Conservation (phyloP, 1,140 invertebrate species). For the Acromyrmex charruanus region DNA sequence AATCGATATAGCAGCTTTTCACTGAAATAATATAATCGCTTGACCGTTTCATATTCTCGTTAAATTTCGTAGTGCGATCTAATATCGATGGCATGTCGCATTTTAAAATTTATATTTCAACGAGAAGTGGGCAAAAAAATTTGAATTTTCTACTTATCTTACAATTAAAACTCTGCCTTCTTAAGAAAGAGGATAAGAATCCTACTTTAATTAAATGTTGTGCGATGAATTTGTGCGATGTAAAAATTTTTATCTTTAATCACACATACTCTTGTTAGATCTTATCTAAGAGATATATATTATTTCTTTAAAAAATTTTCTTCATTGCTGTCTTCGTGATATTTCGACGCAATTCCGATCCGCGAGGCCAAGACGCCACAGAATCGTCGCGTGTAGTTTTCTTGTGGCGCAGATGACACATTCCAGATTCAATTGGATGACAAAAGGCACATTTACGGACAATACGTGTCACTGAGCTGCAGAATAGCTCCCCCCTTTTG, state of each 20-base stretch:
- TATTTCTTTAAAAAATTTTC: neutral
- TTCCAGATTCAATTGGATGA: conserved; percentile 73
- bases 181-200: neutral
- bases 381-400: conserved; percentile 51
- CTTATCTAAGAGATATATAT: neutral
- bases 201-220: conserved; percentile 9
- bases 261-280: neutral
- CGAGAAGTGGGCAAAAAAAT: neutral
- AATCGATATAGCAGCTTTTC: conserved; percentile 52
- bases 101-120: neutral
- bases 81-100: neutral
- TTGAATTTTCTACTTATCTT: neutral
- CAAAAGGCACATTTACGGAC: conserved; percentile 73
- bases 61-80: conserved; percentile 7
- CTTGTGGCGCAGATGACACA: conserved; percentile 64
- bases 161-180: neutral
- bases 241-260: neutral
- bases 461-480: conserved; percentile 64
- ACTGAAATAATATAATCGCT: conserved; percentile 17
- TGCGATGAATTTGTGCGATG: neutral
- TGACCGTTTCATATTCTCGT: neutral
- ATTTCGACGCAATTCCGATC: neutral
- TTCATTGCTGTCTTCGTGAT: neutral
- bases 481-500: conserved; percentile 69
- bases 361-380: neutral